These are phyloP conservation scores for Pseudolycoriella hygida DNA, from an alignment of 2,888 invertebrate genomes.

Conservation along the genomic window DNA sequence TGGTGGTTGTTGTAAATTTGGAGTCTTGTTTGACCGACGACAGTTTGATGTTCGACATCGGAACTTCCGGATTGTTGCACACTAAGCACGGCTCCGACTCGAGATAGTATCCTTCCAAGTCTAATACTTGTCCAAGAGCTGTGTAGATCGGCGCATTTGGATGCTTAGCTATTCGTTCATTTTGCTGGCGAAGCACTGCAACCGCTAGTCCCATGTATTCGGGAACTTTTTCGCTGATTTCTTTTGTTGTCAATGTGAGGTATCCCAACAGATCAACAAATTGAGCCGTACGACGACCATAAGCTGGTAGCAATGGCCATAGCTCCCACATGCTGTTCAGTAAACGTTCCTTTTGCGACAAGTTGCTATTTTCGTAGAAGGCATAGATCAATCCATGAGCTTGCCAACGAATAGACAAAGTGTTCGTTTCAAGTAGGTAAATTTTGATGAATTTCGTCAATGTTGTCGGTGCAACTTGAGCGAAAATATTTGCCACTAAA, in stretches of 20 bases:
- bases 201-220: slow-evolving; percentile 78
- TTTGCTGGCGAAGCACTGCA: slow-evolving; percentile 70
- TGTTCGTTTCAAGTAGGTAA: slow-evolving; percentile 85
- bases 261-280: slow-evolving; percentile 93
- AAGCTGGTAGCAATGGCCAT: slow-evolving; percentile 78
- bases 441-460: slow-evolving; percentile 59
- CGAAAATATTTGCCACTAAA: slow-evolving; percentile 51
- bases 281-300: slow-evolving; percentile 87
- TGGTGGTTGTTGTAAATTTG: slow-evolving; percentile 94
- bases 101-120: slow-evolving; percentile 88
- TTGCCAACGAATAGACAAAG: slow-evolving; percentile 87
- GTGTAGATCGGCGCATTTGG: slow-evolving; percentile 89
- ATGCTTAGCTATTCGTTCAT: slow-evolving; percentile 73
- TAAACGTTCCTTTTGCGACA: slow-evolving; percentile 57
- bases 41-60: slow-evolving; percentile 77
- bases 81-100: slow-evolving; percentile 96
- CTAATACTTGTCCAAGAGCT: slow-evolving; percentile 81
- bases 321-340: slow-evolving; percentile 76
- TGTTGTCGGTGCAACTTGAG: slow-evolving; percentile 33
- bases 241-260: slow-evolving; percentile 72
- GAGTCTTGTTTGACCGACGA: slow-evolving; percentile 91
- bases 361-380: slow-evolving; percentile 68
- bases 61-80: slow-evolving; percentile 93
- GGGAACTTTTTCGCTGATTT: slow-evolving; percentile 43
- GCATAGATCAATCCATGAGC: slow-evolving; percentile 74